phyloP scores from a whole-genome alignment of 2,888 invertebrate species.

The Heliconius hortense region DNA sequence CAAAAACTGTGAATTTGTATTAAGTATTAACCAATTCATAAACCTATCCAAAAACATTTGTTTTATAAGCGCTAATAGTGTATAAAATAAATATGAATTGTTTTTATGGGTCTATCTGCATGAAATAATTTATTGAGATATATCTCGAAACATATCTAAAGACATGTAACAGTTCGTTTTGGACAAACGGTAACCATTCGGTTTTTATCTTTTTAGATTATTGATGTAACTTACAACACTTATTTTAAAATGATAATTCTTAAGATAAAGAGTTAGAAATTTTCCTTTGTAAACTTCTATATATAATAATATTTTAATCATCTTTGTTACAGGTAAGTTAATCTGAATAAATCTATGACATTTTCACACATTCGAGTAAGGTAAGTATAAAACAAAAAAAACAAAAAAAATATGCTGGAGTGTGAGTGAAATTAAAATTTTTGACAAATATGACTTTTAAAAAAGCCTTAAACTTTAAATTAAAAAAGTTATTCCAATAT shows the following conservation, averaged over 20 bases:
- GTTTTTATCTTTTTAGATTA: background rate
- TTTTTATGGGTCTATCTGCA: constrained; percentile 32
- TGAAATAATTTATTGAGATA: constrained; percentile 3
- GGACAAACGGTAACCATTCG: background rate
- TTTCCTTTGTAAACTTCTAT: background rate
- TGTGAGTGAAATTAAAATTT: background rate
- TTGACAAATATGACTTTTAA: no score
- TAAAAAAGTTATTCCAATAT: background rate
- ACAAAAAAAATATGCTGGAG: background rate
- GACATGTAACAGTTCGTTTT: background rate
- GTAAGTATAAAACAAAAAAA: constrained; percentile 5
- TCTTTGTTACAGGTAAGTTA: constrained; percentile 36
- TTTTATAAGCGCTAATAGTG: constrained; percentile 30
- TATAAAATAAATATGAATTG: constrained; percentile 37
- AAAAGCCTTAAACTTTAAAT: background rate
- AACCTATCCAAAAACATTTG: constrained; percentile 17
- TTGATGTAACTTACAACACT: background rate
- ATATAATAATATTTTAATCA: background rate
- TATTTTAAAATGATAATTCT: background rate
- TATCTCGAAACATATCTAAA: background rate
- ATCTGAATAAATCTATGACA: background rate
- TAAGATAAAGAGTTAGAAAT: no score
- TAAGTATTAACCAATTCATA: constrained; percentile 1
- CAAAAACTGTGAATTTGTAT: background rate
- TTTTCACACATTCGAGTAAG: background rate